Evolutionary conservation across 2,113 vertebrate species (phyloP).

Genomic region (Pollimyrus isidori): DNA sequence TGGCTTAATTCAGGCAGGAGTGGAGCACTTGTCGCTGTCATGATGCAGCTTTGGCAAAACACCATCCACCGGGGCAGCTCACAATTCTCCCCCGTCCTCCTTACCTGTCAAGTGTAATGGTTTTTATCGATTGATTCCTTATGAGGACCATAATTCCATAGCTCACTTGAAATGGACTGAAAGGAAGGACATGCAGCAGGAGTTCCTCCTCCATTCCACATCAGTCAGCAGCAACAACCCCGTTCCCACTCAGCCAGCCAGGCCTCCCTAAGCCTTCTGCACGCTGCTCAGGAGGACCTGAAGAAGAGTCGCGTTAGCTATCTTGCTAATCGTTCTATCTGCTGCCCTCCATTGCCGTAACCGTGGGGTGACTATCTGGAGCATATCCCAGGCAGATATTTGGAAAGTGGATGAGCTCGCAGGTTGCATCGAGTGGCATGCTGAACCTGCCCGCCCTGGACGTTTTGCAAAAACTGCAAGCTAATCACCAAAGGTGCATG

Average conservation of each 20-base stretch:
- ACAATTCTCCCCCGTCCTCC: conserved; percentile 31
- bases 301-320: conserved; percentile 30
- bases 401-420: not conserved
- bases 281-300: conserved; percentile 1
- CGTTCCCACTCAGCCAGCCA: conserved; percentile 40
- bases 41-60: conserved; percentile 39
- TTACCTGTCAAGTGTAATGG: conserved; percentile 37
- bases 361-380: conserved; percentile 17
- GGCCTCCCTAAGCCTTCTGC: conserved; percentile 13
- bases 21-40: conserved; percentile 29
- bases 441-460: not conserved
- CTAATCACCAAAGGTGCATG: not conserved
- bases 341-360: conserved; percentile 31
- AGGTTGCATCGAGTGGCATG: conserved; percentile 23
- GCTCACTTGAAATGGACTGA: conserved; percentile 53
- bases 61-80: conserved; percentile 23
- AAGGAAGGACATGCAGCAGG: conserved; percentile 31
- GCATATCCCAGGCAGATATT: conserved; percentile 22
- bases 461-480: not conserved
- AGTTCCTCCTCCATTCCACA: conserved; percentile 56
- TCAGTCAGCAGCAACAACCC: conserved; percentile 57
- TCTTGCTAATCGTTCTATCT: conserved; percentile 34
- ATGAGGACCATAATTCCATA: conserved; percentile 43
- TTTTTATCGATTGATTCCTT: conserved; percentile 41
- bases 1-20: conserved; percentile 25